Evolutionary conservation across 2,888 invertebrate genomes (phyloP).

Genomic region (Lithodes maja): DNA sequence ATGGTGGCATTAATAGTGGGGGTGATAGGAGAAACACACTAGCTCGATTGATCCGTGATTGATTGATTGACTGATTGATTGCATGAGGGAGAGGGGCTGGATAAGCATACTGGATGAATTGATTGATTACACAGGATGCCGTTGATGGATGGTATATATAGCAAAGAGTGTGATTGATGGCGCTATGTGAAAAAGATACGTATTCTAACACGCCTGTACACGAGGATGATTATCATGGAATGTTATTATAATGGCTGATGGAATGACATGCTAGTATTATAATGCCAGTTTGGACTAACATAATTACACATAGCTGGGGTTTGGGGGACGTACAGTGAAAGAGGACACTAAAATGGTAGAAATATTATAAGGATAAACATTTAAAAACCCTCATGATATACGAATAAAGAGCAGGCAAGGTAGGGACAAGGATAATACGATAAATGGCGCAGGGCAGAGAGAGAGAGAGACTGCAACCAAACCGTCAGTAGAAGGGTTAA

Average conservation of each 20-base stretch:
- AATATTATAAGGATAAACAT: not conserved
- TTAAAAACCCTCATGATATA: not conserved
- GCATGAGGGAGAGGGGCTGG: not conserved
- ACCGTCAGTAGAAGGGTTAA: not conserved
- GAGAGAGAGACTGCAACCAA: too few species aligned
- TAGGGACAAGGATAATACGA: too few species aligned
- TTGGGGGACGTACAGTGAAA: too few species aligned
- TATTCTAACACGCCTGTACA: too few species aligned
- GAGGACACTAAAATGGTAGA: not conserved
- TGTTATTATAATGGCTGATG: not conserved
- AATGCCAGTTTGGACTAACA: not conserved
- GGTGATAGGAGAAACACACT: not conserved
- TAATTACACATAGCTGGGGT: not conserved
- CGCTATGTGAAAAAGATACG: too few species aligned
- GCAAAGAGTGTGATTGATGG: too few species aligned
- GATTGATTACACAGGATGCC: not conserved
- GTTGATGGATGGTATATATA: too few species aligned
- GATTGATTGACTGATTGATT: slow-evolving; percentile 10
- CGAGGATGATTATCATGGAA: not conserved
- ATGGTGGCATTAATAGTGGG: not conserved
- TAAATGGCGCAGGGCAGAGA: too few species aligned
- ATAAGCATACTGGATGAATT: not conserved
- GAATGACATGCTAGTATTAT: not conserved
- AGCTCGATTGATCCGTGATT: not conserved
- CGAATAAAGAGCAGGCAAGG: not conserved